These are phyloP conservation scores for Acanthurus tractus DNA, from an alignment of 2,797 vertebrate species.

Conservation along the genomic window DNA sequence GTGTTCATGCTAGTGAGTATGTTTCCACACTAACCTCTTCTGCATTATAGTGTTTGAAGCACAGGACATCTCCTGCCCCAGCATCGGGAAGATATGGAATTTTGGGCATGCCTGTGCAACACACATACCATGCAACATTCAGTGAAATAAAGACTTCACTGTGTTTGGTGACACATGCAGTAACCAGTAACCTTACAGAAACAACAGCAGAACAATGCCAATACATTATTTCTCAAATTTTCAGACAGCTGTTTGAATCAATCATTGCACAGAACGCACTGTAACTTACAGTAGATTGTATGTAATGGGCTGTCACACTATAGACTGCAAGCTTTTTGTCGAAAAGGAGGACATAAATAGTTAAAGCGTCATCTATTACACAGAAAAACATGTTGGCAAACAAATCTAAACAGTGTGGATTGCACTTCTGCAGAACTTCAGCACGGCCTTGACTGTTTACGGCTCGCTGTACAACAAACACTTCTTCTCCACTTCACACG, in stretches of 20 bases:
- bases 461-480: background rate
- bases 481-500: background rate
- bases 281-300: too few relatives aligned
- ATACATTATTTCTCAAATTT: too few relatives aligned
- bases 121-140: constrained; percentile 1
- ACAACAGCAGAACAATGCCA: too few relatives aligned
- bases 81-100: constrained; percentile 68
- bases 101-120: constrained; percentile 69
- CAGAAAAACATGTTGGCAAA: background rate
- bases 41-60: constrained; percentile 81
- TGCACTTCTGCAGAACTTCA: background rate
- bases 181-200: too few relatives aligned
- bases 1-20: background rate
- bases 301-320: too few relatives aligned
- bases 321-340: too few relatives aligned
- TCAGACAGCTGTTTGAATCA: too few relatives aligned
- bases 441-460: background rate
- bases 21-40: constrained; percentile 60
- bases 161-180: background rate
- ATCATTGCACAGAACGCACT: too few relatives aligned
- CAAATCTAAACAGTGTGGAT: background rate
- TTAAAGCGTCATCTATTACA: background rate
- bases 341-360: background rate
- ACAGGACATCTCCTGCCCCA: constrained; percentile 71
- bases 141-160: background rate